Evolutionary conservation across 2,797 vertebrate genomes (phyloP).

Genomic region (Megalops cyprinoides): DNA sequence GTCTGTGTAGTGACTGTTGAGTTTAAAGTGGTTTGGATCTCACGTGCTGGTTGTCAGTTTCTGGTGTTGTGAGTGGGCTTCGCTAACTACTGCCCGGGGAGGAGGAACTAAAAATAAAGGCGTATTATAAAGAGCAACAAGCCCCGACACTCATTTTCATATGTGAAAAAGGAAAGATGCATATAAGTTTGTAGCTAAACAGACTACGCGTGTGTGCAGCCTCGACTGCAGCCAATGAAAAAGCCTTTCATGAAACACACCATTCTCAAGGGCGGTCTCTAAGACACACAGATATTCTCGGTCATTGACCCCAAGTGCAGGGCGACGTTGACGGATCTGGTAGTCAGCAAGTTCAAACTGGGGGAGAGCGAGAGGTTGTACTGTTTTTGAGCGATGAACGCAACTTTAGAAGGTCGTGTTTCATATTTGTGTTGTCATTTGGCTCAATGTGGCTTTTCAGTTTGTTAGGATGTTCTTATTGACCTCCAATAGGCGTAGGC

Average conservation of each 20-base stretch:
- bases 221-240: conserved; percentile 3
- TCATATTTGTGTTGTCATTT: no score
- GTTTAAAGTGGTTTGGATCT: background rate
- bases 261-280: conserved; percentile 1
- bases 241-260: background rate
- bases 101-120: background rate
- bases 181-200: background rate
- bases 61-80: background rate
- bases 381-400: no score
- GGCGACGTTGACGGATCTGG: background rate
- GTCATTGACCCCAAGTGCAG: background rate
- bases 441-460: no score
- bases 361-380: no score
- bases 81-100: background rate
- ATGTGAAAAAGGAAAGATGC: background rate
- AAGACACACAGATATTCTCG: background rate
- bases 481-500: no score
- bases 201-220: background rate
- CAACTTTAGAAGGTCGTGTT: no score
- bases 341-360: no score
- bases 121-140: background rate
- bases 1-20: no score
- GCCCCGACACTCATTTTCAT: background rate
- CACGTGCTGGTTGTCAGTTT: background rate
- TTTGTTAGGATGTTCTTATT: no score